Evolutionary conservation across 2,113 vertebrate genomes (phyloP).

Genomic region (Myiagra hebetior): DNA sequence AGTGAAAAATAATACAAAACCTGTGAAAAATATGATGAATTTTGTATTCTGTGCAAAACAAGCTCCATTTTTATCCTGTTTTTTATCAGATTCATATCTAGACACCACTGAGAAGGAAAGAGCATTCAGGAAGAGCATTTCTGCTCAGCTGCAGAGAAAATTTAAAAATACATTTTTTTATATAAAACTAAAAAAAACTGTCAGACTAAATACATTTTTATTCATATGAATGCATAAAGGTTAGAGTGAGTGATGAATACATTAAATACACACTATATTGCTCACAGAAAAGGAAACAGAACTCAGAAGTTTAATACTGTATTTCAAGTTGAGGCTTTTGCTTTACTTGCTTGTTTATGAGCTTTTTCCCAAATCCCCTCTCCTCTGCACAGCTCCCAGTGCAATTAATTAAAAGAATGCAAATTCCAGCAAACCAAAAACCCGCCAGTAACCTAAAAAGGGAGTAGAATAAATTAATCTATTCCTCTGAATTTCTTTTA

Average conservation of each 20-base stretch:
- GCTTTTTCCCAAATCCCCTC: not conserved
- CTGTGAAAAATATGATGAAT: not conserved
- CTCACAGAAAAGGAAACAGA: not conserved
- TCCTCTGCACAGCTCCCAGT: not conserved
- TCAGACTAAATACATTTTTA: not conserved
- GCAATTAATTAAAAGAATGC: slow-evolving; percentile 41
- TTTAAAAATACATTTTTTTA: not conserved
- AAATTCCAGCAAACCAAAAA: not conserved
- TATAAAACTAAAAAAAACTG: not conserved
- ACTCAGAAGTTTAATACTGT: not conserved
- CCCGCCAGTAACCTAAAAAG: not conserved
- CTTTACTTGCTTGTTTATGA: slow-evolving; percentile 4
- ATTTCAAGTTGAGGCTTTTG: not conserved
- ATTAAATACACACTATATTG: not conserved
- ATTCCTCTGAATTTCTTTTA: not conserved
- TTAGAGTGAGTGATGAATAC: not conserved
- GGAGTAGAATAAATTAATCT: not conserved
- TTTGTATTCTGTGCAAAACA: not conserved
- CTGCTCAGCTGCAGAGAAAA: not conserved
- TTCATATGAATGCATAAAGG: not conserved
- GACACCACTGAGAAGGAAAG: not conserved
- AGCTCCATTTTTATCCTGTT: not conserved
- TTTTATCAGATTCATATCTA: not conserved
- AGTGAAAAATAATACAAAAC: not conserved
- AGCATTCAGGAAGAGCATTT: not conserved